phyloP scores from a whole-genome alignment of 2,888 invertebrate genomes.

The Drosophila falleni region DNA sequence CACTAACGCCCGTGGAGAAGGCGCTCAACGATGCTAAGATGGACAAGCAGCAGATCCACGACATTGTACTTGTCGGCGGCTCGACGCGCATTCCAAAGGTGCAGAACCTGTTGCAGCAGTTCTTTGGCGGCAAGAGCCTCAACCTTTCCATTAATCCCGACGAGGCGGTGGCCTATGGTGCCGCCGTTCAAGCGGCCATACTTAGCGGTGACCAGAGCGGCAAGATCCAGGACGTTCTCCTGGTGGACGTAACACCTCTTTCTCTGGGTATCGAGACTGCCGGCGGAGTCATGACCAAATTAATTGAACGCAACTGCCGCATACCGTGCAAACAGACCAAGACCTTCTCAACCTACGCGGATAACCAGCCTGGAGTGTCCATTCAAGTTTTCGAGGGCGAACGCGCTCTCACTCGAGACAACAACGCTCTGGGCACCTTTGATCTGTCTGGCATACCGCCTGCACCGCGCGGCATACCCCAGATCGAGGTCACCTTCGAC shows the following conservation, averaged over 20 bases:
- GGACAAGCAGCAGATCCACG: slow-evolving; percentile 84
- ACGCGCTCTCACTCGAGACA: slow-evolving; percentile 96
- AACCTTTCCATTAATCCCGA: slow-evolving; percentile 87
- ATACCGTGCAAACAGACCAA: slow-evolving; percentile 91
- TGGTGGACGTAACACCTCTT: slow-evolving; percentile 89
- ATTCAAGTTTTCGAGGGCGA: slow-evolving; percentile 92
- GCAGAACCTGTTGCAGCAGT: slow-evolving; percentile 90
- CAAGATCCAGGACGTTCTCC: slow-evolving; percentile 90
- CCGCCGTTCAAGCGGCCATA: slow-evolving; percentile 91
- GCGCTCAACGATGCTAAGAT: slow-evolving; percentile 92
- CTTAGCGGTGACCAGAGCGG: slow-evolving; percentile 89
- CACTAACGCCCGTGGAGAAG: slow-evolving; percentile 92
- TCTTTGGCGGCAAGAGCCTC: slow-evolving; percentile 89
- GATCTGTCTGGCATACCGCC: slow-evolving; percentile 98
- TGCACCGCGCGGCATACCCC: slow-evolving; percentile 94
- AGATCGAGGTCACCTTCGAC: slow-evolving; percentile 92
- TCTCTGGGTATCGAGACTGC: slow-evolving; percentile 92
- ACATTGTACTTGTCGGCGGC: slow-evolving; percentile 93
- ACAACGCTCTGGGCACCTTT: slow-evolving; percentile 97
- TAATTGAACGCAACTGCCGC: slow-evolving; percentile 90
- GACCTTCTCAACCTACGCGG: slow-evolving; percentile 92
- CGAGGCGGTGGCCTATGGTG: slow-evolving; percentile 92
- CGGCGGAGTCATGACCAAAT: slow-evolving; percentile 77
- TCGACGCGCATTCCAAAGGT: slow-evolving; percentile 93
- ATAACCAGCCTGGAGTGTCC: slow-evolving; percentile 92